Conservation (phyloP, 2,888 invertebrate genomes). For the Catonia carolina region DNA sequence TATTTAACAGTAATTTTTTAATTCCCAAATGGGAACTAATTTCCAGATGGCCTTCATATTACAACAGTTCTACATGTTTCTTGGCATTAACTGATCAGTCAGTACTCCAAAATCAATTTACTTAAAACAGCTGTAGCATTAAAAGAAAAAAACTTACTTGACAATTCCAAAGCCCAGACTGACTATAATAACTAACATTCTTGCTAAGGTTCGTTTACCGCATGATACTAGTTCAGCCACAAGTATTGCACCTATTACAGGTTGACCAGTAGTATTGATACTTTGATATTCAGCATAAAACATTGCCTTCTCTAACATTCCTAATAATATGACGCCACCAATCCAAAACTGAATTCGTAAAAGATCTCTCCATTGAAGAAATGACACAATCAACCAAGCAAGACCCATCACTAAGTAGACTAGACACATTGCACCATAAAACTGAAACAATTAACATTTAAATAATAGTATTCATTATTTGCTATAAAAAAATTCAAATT, state of each 20-base stretch:
- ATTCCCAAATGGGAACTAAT: too few relatives aligned
- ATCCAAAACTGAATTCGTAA: constrained; percentile 94
- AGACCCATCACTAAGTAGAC: constrained; percentile 77
- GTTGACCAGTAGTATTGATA: constrained; percentile 60
- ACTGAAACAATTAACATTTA: constrained; percentile 48
- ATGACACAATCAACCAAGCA: constrained; percentile 75
- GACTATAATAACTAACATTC: constrained; percentile 91
- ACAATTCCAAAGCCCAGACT: constrained; percentile 94
- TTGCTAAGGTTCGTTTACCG: constrained; percentile 80
- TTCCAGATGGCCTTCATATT: too few relatives aligned
- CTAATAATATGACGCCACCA: constrained; percentile 76
- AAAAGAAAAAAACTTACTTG: constrained; percentile 68
- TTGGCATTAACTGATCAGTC: too few relatives aligned
- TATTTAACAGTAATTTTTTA: too few relatives aligned
- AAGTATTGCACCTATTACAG: constrained; percentile 64
- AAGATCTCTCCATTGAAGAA: constrained; percentile 83
- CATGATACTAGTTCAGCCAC: constrained; percentile 89
- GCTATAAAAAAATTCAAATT: neutral
- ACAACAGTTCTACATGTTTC: too few relatives aligned
- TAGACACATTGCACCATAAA: constrained; percentile 85
- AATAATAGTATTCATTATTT: constrained; percentile 2
- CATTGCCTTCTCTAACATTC: constrained; percentile 81
- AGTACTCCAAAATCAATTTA: too few relatives aligned
- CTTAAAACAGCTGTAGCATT: too few relatives aligned
- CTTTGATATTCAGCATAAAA: constrained; percentile 80